A percentile compares a stretch with the other conserved stretches of the same genome.
Evolutionary conservation across 2,888 invertebrate genomes (phyloP).

Genomic region (Oscheius sp.): DNA sequence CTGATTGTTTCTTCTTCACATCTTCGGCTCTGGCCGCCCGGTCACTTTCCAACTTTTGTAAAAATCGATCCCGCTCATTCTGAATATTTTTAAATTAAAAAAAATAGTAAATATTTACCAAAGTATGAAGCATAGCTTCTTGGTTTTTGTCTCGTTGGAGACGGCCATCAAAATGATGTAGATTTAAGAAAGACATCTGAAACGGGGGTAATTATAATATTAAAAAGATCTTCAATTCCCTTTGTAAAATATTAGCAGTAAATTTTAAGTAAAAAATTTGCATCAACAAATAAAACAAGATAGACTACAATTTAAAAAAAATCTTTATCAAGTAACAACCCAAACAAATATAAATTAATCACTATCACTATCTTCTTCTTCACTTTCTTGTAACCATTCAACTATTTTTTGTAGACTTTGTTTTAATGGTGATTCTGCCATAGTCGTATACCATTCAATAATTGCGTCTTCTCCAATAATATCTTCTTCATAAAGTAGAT

Average conservation of each 20-base stretch:
- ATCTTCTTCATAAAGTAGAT: constrained; percentile 55
- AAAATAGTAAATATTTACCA: constrained; percentile 40
- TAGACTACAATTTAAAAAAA: constrained; percentile 11
- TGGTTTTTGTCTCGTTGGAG: constrained; percentile 46
- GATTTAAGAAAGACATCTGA: constrained; percentile 49
- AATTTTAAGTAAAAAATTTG: not conserved
- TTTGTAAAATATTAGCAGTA: too few species aligned
- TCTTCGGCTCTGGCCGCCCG: constrained; percentile 19
- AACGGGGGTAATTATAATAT: too few species aligned
- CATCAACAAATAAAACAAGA: constrained; percentile 2
- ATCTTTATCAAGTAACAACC: not conserved
- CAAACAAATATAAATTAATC: not conserved
- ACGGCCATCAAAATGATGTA: constrained; percentile 45
- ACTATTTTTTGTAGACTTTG: constrained; percentile 47
- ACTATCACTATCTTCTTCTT: constrained; percentile 46
- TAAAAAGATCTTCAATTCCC: too few species aligned
- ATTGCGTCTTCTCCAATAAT: constrained; percentile 40
- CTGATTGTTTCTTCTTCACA: constrained; percentile 11
- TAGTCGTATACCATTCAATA: constrained; percentile 56
- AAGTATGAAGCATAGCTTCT: constrained; percentile 51
- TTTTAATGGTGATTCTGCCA: constrained; percentile 40
- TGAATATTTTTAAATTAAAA: too few species aligned
- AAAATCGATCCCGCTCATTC: constrained; percentile 49
- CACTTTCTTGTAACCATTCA: constrained; percentile 58
- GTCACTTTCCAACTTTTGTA: constrained; percentile 36